These are phyloP conservation scores for Epsilonema sp. DNA, from an alignment of 2,888 invertebrate genomes.

Conservation along the genomic window DNA sequence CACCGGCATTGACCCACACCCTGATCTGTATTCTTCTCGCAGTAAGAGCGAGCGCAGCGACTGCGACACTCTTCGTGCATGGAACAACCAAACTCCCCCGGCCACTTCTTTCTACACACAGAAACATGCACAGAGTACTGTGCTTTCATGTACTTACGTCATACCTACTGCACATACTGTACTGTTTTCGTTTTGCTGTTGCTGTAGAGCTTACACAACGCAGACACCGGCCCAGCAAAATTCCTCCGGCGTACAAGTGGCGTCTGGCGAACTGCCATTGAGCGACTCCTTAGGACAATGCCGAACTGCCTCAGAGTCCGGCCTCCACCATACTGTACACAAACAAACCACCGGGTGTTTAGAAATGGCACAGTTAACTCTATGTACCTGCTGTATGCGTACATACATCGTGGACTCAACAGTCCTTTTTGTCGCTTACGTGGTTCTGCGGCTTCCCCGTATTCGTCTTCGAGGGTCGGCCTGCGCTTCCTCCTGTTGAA, in stretches of 20 bases:
- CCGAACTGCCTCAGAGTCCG: constrained; percentile 5
- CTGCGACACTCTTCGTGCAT: constrained; percentile 19
- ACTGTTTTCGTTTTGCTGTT: no score
- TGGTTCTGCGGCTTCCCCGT: background rate
- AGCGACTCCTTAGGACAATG: constrained; percentile 11
- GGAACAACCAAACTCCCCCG: constrained; percentile 24
- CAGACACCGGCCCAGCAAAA: constrained; percentile 23
- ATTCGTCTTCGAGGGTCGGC: background rate
- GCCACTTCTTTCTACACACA: constrained; percentile 23
- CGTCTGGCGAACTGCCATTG: constrained; percentile 13
- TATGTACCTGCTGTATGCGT: no score
- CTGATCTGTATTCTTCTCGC: constrained; percentile 18
- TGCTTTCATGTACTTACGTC: no score
- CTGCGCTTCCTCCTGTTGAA: background rate
- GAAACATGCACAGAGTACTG: no score
- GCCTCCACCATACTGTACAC: background rate
- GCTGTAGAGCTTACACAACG: constrained; percentile 18
- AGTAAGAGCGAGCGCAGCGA: constrained; percentile 21
- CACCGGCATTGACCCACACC: constrained; percentile 23
- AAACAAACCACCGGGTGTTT: no score
- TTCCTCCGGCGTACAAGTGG: constrained; percentile 24
- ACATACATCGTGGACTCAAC: no score
- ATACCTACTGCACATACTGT: no score
- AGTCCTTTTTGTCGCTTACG: no score
- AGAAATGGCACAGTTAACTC: no score